phyloP scores from a whole-genome alignment of 2,113 vertebrate species.

The Hippocampus mohnikei region DNA sequence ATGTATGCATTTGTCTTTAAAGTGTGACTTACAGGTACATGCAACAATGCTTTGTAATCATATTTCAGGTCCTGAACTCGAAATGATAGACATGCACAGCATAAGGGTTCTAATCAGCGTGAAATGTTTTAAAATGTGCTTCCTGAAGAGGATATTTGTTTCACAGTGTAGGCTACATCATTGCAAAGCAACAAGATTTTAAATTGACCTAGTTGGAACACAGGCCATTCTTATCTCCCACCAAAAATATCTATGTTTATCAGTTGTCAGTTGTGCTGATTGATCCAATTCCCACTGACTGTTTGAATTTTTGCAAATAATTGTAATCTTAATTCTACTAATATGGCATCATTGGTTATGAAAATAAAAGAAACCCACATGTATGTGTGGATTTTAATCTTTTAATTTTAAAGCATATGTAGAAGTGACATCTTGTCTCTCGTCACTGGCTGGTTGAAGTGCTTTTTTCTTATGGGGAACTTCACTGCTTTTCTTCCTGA shows the following conservation, averaged over 20 bases:
- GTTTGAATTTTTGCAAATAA: background rate
- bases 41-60: background rate
- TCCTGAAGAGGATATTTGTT: background rate
- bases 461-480: background rate
- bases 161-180: slow-evolving; percentile 1
- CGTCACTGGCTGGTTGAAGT: background rate
- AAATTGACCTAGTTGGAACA: background rate
- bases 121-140: background rate
- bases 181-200: slow-evolving; percentile 7
- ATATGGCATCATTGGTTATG: background rate
- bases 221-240: background rate
- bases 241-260: background rate
- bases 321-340: background rate
- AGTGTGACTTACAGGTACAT: background rate
- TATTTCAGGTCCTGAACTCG: background rate
- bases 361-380: background rate
- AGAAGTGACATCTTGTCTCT: background rate
- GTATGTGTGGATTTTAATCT: background rate
- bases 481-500: slow-evolving; percentile 14
- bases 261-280: background rate
- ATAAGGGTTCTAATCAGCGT: background rate
- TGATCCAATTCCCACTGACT: background rate
- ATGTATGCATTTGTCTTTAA: background rate
- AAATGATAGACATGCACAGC: background rate
- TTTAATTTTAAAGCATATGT: background rate